Conservation (phyloP, 2,113 vertebrate species). For the Tinamus guttatus region DNA sequence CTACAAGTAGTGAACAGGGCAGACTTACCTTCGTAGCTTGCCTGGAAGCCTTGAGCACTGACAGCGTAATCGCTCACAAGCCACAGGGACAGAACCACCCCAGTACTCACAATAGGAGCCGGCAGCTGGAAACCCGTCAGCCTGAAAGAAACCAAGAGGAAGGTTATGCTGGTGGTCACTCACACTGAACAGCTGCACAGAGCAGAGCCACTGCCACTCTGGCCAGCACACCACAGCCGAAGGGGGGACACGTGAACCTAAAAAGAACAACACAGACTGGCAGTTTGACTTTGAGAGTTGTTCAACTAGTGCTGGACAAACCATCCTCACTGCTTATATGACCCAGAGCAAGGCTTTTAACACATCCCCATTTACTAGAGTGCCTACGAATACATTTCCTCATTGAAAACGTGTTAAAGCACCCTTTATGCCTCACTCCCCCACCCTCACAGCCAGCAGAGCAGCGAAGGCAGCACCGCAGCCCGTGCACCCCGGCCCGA, state of each 20-base stretch:
- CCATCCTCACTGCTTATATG: neutral
- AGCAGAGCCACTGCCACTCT: neutral
- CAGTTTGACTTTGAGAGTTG: neutral
- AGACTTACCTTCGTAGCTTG: slow-evolving; percentile 93
- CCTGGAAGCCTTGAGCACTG: slow-evolving; percentile 96
- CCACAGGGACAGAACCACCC: slow-evolving; percentile 90
- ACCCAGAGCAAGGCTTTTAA: neutral
- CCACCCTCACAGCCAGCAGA: neutral
- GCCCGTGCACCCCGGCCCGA: no score
- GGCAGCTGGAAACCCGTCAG: slow-evolving; percentile 98
- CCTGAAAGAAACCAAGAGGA: slow-evolving; percentile 78
- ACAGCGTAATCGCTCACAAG: slow-evolving; percentile 96
- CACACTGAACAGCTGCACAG: no score
- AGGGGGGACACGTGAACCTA: no score
- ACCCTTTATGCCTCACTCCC: neutral
- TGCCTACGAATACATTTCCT: fast-evolving
- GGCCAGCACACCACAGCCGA: fast-evolving
- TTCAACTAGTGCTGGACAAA: fast-evolving
- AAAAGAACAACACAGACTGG: neutral
- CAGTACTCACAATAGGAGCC: slow-evolving; percentile 91
- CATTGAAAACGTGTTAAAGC: fast-evolving
- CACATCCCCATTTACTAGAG: neutral
- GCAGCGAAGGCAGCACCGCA: no score
- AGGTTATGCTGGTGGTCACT: neutral
- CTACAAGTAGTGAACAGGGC: neutral